Evolutionary conservation across 2,113 vertebrate genomes (phyloP).

Genomic region (Rhizomys pruinosus): DNA sequence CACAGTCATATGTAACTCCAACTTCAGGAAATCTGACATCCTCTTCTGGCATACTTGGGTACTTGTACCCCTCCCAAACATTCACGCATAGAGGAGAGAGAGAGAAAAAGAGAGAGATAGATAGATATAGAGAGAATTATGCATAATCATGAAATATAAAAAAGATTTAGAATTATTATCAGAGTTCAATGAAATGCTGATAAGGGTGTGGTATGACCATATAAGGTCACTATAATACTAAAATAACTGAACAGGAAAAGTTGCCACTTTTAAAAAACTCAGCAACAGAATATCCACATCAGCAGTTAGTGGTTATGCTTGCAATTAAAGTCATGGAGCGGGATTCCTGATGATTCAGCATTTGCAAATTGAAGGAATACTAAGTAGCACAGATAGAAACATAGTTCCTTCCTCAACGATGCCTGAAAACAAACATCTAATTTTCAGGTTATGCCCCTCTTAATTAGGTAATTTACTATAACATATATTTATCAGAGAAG

Average conservation of each 20-base stretch:
- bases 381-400: slow-evolving; percentile 76
- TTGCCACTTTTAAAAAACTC: slow-evolving; percentile 70
- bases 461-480: slow-evolving; percentile 79
- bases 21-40: not conserved
- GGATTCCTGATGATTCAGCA: slow-evolving; percentile 82
- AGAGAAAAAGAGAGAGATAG: no score
- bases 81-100: no score
- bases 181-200: slow-evolving; percentile 62
- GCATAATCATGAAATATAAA: no score
- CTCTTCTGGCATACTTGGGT: not conserved
- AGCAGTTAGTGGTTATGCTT: slow-evolving; percentile 73
- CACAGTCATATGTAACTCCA: not conserved
- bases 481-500: slow-evolving; percentile 73
- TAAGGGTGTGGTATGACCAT: slow-evolving; percentile 64
- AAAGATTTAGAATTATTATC: not conserved
- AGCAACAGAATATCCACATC: slow-evolving; percentile 76
- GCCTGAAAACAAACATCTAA: slow-evolving; percentile 71
- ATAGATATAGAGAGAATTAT: no score
- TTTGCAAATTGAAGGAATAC: slow-evolving; percentile 78
- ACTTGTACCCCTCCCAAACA: no score
- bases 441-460: slow-evolving; percentile 76
- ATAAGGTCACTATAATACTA: slow-evolving; percentile 76
- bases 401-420: slow-evolving; percentile 67
- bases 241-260: slow-evolving; percentile 72
- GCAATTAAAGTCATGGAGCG: slow-evolving; percentile 79